A percentile compares a stretch with the other conserved stretches of the same genome.
Evolutionary conservation across 2,113 vertebrate genomes (phyloP).

Genomic region (Daboia siamensis): DNA sequence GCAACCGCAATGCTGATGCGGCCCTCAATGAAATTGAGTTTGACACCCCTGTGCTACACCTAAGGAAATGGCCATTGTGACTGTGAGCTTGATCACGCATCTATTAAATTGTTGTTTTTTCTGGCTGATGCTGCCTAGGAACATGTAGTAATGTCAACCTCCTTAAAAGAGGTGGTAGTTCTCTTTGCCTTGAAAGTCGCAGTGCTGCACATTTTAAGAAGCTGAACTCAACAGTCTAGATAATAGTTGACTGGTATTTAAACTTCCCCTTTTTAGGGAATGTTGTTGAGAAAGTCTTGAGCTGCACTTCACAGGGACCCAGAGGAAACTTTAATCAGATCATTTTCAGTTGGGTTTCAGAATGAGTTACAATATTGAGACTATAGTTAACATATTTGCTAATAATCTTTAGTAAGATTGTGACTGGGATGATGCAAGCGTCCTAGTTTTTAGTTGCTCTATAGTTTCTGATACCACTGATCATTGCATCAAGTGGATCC

Average conservation of each 20-base stretch:
- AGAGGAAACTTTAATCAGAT: background rate
- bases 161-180: background rate
- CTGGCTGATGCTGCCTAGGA: background rate
- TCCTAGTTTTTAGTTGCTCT: background rate
- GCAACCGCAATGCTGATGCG: too few species aligned
- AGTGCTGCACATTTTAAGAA: background rate
- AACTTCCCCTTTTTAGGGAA: background rate
- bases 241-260: background rate
- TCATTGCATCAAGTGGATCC: background rate
- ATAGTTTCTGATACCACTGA: background rate
- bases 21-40: too few species aligned
- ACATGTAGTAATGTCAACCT: background rate
- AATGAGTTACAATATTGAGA: background rate
- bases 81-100: background rate
- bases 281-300: background rate
- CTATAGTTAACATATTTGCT: background rate
- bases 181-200: background rate
- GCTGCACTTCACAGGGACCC: background rate
- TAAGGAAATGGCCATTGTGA: background rate
- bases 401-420: background rate
- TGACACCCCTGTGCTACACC: too few species aligned
- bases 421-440: background rate
- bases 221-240: background rate
- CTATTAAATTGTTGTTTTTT: background rate
- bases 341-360: background rate